Conservation (phyloP, 2,113 vertebrate genomes). For the Dunckerocampus dactyliophorus region DNA sequence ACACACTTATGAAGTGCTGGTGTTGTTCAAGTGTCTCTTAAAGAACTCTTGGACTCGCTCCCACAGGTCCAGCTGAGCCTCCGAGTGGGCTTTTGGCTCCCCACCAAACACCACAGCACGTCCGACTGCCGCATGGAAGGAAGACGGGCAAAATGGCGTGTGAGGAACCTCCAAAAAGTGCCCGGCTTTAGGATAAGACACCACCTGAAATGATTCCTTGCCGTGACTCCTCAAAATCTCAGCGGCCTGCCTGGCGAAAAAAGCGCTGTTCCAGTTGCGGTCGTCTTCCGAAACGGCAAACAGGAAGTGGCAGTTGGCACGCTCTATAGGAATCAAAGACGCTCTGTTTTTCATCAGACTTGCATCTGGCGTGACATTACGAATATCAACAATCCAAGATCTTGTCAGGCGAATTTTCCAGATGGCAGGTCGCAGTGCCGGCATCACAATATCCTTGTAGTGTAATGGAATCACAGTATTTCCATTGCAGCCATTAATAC, state of each 20-base stretch:
- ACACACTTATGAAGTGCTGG: constrained; percentile 7
- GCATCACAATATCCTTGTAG: constrained; percentile 68
- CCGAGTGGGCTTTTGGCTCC: constrained; percentile 75
- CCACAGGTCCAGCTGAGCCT: constrained; percentile 83
- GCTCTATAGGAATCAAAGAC: constrained; percentile 81
- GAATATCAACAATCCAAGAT: constrained; percentile 70
- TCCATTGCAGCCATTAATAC: constrained; percentile 78
- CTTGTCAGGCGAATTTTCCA: constrained; percentile 49
- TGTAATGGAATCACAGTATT: constrained; percentile 70
- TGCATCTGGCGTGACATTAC: constrained; percentile 65
- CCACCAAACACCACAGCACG: constrained; percentile 78
- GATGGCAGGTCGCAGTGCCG: constrained; percentile 34
- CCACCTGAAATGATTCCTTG: constrained; percentile 74
- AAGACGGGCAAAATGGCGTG: constrained; percentile 76
- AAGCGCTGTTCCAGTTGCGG: constrained; percentile 82
- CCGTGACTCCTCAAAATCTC: constrained; percentile 71
- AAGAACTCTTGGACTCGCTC: constrained; percentile 78
- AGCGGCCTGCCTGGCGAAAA: constrained; percentile 72
- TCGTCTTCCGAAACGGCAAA: constrained; percentile 82
- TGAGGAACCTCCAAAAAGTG: constrained; percentile 87
- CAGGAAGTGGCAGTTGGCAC: constrained; percentile 77
- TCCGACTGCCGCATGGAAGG: constrained; percentile 67
- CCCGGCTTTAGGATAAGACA: constrained; percentile 81
- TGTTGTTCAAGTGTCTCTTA: constrained; percentile 62
- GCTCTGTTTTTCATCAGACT: constrained; percentile 54